These are phyloP conservation scores for Rhea pennata DNA, from an alignment of 2,113 vertebrate genomes.

Conservation along the genomic window DNA sequence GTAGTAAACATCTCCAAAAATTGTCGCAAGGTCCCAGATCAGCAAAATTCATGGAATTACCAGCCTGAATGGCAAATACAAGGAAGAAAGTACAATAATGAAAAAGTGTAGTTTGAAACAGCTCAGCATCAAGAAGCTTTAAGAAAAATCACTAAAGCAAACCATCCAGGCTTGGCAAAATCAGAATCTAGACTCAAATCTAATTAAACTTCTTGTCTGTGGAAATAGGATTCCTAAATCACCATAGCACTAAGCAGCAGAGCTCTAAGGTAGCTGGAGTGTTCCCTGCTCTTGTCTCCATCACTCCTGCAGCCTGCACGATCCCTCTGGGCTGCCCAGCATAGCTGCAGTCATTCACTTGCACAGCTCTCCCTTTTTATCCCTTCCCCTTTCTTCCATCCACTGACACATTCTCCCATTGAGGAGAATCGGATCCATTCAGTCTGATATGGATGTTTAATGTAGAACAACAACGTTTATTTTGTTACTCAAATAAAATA, in stretches of 20 bases:
- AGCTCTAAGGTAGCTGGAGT: neutral
- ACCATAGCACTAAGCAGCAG: neutral
- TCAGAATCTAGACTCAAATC: neutral
- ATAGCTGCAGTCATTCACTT: neutral
- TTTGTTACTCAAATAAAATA: conserved; percentile 34
- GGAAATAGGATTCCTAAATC: neutral
- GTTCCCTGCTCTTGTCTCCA: accelerated
- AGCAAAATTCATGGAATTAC: neutral
- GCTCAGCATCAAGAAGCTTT: neutral
- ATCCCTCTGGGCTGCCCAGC: accelerated
- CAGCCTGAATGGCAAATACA: neutral
- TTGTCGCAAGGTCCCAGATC: neutral
- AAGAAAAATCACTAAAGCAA: neutral
- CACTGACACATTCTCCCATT: neutral
- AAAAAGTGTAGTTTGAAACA: neutral
- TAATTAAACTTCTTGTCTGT: neutral
- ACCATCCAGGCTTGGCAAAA: neutral
- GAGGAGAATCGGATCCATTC: neutral
- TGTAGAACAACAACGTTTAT: conserved; percentile 54
- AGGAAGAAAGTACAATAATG: neutral
- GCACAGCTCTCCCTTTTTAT: neutral
- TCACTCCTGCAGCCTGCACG: neutral
- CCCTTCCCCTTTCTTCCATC: neutral
- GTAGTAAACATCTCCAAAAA: neutral
- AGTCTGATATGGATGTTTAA: neutral